Base-by-base conservation (phyloP, 30 jellyfish, hydroid and myxozoan species). In the Hydractinia echinata region DNA sequence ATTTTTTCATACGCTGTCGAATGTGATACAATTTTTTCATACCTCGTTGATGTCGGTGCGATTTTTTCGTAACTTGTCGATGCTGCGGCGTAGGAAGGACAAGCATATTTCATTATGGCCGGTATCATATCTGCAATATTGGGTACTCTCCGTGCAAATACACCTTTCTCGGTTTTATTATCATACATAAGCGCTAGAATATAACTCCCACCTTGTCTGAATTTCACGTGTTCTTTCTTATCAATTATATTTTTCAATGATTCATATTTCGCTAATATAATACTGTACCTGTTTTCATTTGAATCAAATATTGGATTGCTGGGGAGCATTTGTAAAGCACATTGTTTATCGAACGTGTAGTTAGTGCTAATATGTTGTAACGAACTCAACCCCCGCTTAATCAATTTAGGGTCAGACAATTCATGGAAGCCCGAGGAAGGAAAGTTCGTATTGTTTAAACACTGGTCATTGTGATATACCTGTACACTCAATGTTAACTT, bases 401-500 rank as follows among this genome's bases (percentile, higher is more conserved):
- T 52, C 50, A 18, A 0, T 6, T 44, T 48, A 44, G 9, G 15
- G 5, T 15, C 21, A 4, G 51, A 9, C 15, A 30, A 11, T 4
- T 74, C 54, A 50, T 74, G 20, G 1, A 74, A 74, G 48, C 83
- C 44, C 20, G 5, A 44, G 48, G 61, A 4, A 50, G 10, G 13
- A 5, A 4, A 19, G 10, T 19, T 1, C 14, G 6, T 7, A 10
- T 48, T 19, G 2, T 50, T 67, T 14, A 53, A 52, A 50, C 83
- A 74, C 13, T 21, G 10, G 13, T 74, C 61, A 51, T 64, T 64
- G 7, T 74, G 13, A 50, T 74, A 74, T 10, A 74, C 70, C 83
- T 16, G 76, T 13, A 51, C 73, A 74, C 83, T 74, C 4, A 74
- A 52, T 15, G 66, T 49, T 10, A 74, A 44, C 11, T 48, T 5